phyloP scores from a whole-genome alignment of 2,113 vertebrate genomes.

The Chloroceryle aenea region DNA sequence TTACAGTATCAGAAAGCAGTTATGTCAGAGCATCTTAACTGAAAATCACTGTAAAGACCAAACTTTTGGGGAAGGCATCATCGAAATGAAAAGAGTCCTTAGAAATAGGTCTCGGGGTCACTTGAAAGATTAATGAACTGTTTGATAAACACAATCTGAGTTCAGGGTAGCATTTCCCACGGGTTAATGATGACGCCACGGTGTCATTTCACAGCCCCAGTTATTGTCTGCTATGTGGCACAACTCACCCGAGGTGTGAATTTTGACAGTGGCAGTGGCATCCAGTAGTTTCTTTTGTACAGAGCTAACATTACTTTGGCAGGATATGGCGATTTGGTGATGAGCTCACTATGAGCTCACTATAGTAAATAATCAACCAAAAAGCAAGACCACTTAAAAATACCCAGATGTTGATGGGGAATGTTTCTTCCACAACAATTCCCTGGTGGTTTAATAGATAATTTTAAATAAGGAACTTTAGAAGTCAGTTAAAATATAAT shows the following conservation, averaged over 20 bases:
- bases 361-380: background rate
- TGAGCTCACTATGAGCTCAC: background rate
- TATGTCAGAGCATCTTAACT: background rate
- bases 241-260: background rate
- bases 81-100: background rate
- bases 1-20: background rate
- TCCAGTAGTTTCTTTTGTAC: background rate
- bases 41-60: background rate
- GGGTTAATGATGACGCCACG: background rate
- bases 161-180: background rate
- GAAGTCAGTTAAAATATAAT: background rate
- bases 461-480: constrained; percentile 50
- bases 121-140: background rate
- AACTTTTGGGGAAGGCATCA: background rate
- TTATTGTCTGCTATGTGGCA: background rate
- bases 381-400: constrained; percentile 67
- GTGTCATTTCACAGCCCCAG: background rate
- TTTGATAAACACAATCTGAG: background rate
- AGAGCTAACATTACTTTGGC: background rate
- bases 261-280: background rate
- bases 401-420: background rate
- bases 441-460: constrained; percentile 20
- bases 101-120: background rate
- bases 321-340: background rate
- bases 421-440: constrained; percentile 29